phyloP scores from a whole-genome alignment of 35 echinoderm and acorn worm species.

The Heliocidaris tuberculata region DNA sequence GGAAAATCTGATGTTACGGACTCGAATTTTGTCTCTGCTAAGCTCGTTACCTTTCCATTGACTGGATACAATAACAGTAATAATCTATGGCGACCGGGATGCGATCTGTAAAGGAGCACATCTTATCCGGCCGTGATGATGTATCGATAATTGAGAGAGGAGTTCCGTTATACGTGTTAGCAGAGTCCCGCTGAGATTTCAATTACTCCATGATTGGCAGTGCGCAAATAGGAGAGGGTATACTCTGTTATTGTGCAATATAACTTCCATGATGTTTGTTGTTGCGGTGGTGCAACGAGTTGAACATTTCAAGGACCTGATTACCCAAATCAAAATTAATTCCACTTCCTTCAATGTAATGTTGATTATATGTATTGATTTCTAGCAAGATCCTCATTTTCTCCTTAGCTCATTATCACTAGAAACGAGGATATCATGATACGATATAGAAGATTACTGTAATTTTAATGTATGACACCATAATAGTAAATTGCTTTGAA shows the following conservation, averaged over 20 bases:
- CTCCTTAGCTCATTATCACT: no score
- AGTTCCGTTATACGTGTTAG: constrained; percentile 38
- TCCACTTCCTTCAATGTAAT: no score
- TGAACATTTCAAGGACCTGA: no score
- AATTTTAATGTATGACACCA: no score
- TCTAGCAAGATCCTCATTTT: no score
- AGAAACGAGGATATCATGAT: no score
- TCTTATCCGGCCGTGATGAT: constrained; percentile 13
- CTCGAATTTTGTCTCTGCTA: background rate
- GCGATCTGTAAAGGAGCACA: background rate
- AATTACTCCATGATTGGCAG: constrained; percentile 26
- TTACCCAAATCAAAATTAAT: no score
- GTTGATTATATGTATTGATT: no score
- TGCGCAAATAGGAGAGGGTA: background rate
- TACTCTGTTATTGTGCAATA: background rate
- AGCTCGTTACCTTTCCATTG: constrained; percentile 24
- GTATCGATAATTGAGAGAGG: constrained; percentile 27
- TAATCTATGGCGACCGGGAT: background rate
- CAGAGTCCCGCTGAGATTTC: constrained; percentile 35
- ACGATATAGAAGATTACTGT: no score
- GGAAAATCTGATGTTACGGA: background rate
- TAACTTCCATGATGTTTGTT: no score
- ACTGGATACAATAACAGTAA: constrained; percentile 36
- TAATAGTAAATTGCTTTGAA: no score
- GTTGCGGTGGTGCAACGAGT: no score